Evolutionary conservation across 2,113 vertebrate species (phyloP), one percentile per base, ranked within the genome.

Genomic region (Menidia beryllina): DNA sequence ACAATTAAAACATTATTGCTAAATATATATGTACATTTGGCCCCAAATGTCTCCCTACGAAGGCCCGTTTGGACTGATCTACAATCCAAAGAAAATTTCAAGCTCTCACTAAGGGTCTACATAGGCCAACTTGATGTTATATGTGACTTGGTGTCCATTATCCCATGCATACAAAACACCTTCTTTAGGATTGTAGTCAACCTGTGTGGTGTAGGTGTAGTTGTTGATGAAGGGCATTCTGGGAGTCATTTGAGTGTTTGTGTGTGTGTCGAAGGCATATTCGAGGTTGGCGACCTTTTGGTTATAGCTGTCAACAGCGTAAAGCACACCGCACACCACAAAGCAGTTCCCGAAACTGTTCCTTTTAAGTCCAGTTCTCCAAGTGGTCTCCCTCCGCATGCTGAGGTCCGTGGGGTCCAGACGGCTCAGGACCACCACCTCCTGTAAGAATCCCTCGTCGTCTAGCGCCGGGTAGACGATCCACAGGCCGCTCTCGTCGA

Each of bases 121-220:
- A 81, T 96, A 98, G 72, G 97, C 97, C 64, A 99, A 95, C 81
- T 95, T 95, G 53, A 99, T 94, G 0, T 95, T 91, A 85, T 99
- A 99, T 24, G 96, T 99, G 86, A 99, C 96, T 82, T 99, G 98
- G 77, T 98, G 96, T 72, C 98, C 97, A 21, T 97, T 98, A 94
- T 98, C 97, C 98, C 97, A 99, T 4, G 96, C 95, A 0, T 99
- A 99, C 56, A 99, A 88, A 72, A 96, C 89, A 47, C 96, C 93
- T 76, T 99, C 98, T 86, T 95, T 97, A 69, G 98, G 98, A 83
- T 99, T 99, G 87, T 99, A 99, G 93, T 98, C 96, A 72, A 99
- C 94, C 91, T 99, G 98, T 0, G 97, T 98, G 65, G 95, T 98
- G 76, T 97, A 95, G 50, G 96, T 94, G 0, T 96, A 98, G 81